phyloP scores from a whole-genome alignment of 1,140 invertebrate species.

The Conus ventricosus region DNA sequence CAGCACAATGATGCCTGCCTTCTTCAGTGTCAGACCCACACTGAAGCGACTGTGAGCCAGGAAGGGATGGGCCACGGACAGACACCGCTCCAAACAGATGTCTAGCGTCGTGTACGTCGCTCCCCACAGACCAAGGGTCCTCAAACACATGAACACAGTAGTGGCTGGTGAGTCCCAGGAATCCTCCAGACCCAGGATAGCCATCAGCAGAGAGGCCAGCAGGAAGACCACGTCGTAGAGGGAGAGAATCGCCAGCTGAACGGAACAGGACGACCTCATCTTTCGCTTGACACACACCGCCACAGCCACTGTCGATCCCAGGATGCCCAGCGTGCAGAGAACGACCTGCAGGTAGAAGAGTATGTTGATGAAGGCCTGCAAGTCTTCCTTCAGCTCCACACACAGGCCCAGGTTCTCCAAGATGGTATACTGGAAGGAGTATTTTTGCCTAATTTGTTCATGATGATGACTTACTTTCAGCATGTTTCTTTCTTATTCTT shows the following conservation, averaged over 20 bases:
- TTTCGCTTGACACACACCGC: not conserved
- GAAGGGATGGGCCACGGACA: constrained; percentile 22
- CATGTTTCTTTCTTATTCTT: too few species aligned
- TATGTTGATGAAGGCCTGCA: constrained; percentile 7
- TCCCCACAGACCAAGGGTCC: constrained; percentile 18
- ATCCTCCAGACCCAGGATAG: not conserved
- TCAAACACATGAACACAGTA: constrained; percentile 15
- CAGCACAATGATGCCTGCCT: not conserved
- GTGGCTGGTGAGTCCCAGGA: not conserved
- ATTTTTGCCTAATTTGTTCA: too few species aligned
- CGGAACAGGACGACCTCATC: constrained; percentile 6
- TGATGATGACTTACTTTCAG: too few species aligned
- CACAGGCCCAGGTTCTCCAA: constrained; percentile 23
- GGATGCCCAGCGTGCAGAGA: not conserved
- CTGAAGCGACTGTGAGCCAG: constrained; percentile 3
- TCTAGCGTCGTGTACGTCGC: constrained; percentile 25
- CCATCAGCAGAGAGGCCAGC: not conserved
- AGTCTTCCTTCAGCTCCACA: not conserved
- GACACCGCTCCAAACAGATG: constrained; percentile 7
- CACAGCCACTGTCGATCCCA: not conserved
- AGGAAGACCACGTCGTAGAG: constrained; percentile 15
- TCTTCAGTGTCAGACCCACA: constrained; percentile 2
- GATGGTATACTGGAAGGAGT: constrained; percentile 14
- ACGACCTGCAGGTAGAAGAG: constrained; percentile 15
- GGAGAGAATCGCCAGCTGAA: constrained; percentile 21